Conservation (phyloP, 2,888 invertebrate genomes). For the Drepana falcataria region DNA sequence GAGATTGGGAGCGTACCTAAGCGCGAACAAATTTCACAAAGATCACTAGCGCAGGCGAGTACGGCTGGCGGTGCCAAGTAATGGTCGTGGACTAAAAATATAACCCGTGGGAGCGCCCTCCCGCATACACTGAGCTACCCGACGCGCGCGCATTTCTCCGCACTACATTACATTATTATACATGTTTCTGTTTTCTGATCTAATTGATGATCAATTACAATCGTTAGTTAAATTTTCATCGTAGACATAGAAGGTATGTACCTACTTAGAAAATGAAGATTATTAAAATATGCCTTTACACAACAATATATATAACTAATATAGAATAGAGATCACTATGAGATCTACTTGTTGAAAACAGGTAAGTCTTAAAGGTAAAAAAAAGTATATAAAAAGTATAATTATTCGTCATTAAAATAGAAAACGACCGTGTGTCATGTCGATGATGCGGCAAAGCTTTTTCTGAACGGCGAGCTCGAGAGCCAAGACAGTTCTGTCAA, state of each 20-base stretch:
- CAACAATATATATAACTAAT: too few species aligned
- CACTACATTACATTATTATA: slow-evolving; percentile 45
- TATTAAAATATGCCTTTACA: too few species aligned
- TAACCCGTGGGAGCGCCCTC: slow-evolving; percentile 80
- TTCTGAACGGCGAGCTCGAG: slow-evolving; percentile 46
- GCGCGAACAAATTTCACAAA: slow-evolving; percentile 71
- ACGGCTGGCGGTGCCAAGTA: slow-evolving; percentile 81
- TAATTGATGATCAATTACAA: slow-evolving; percentile 10
- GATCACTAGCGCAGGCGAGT: slow-evolving; percentile 73
- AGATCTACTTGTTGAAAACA: too few species aligned
- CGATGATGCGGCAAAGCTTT: slow-evolving; percentile 34
- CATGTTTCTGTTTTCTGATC: slow-evolving; percentile 27
- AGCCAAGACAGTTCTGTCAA: slow-evolving; percentile 74
- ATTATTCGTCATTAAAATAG: background rate
- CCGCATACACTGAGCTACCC: slow-evolving; percentile 71
- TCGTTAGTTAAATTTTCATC: background rate
- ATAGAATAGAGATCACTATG: too few species aligned
- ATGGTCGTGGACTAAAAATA: slow-evolving; percentile 84
- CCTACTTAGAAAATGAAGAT: too few species aligned
- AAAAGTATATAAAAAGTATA: background rate
- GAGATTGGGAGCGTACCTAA: slow-evolving; percentile 68
- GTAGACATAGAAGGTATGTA: too few species aligned
- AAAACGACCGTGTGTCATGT: slow-evolving; percentile 8
- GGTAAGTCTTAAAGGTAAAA: too few species aligned
- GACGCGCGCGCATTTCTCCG: slow-evolving; percentile 71